phyloP scores from a whole-genome alignment of 2,888 invertebrate genomes.

The Xestobium rufovillosum region DNA sequence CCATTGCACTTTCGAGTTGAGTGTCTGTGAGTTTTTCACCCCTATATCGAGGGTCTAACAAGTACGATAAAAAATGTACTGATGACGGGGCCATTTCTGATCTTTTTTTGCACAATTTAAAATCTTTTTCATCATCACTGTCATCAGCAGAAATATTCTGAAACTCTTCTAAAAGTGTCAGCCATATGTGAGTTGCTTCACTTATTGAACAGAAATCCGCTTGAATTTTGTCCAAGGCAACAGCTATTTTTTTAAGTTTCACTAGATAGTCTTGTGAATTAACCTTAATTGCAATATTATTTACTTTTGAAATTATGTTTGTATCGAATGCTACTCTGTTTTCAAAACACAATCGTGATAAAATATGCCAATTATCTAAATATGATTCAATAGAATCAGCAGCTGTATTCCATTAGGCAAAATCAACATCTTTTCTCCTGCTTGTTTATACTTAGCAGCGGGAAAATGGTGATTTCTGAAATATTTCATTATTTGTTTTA shows the following conservation, averaged over 20 bases:
- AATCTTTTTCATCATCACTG: too few relatives aligned
- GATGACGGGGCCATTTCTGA: too few relatives aligned
- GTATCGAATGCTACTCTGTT: conserved; percentile 7
- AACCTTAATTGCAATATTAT: conserved; percentile 16
- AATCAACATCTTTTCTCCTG: background rate
- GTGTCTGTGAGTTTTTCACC: too few relatives aligned
- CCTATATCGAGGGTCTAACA: too few relatives aligned
- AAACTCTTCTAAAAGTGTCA: too few relatives aligned
- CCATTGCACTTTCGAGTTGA: too few relatives aligned
- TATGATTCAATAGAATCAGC: conserved; percentile 6
- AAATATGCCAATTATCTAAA: conserved; percentile 7
- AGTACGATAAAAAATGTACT: too few relatives aligned
- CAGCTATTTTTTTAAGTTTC: too few relatives aligned
- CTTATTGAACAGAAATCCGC: conserved; percentile 17
- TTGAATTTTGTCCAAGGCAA: too few relatives aligned
- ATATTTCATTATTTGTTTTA: conserved; percentile 3
- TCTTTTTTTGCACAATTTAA: too few relatives aligned
- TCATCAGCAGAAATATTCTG: too few relatives aligned
- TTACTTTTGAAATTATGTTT: conserved; percentile 9
- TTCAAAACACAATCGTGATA: conserved; percentile 4
- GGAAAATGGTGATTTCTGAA: conserved; percentile 6
- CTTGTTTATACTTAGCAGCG: background rate
- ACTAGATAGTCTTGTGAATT: conserved; percentile 12
- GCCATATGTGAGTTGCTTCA: too few relatives aligned
- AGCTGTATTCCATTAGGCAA: conserved; percentile 4